Evolutionary conservation across 2,113 vertebrate genomes (phyloP).

Genomic region (Alethe castanea): DNA sequence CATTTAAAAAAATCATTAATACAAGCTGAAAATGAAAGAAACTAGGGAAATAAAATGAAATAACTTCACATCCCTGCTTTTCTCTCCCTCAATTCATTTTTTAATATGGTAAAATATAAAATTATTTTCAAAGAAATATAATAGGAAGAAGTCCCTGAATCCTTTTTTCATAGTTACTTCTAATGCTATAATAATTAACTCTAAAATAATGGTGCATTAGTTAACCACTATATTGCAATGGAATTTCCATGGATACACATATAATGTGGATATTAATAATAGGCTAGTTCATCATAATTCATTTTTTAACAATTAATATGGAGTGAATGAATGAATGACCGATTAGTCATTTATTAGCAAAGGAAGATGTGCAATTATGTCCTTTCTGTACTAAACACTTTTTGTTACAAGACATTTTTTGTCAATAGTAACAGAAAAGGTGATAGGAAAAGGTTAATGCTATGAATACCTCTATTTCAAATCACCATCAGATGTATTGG

Average conservation of each 20-base stretch:
- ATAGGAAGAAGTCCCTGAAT: background rate
- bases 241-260: conserved; percentile 47
- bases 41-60: background rate
- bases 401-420: background rate
- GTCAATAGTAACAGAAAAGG: background rate
- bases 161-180: background rate
- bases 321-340: conserved; percentile 30
- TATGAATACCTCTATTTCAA: background rate
- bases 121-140: background rate
- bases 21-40: background rate
- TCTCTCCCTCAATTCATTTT: background rate
- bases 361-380: conserved; percentile 3
- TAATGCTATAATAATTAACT: conserved; percentile 49
- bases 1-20: background rate
- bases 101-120: background rate
- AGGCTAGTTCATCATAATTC: conserved; percentile 38
- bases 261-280: conserved; percentile 58
- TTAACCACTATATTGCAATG: conserved; percentile 45
- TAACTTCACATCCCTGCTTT: background rate
- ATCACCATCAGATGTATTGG: background rate
- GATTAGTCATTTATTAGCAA: conserved; percentile 29
- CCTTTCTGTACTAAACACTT: conserved; percentile 3
- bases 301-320: conserved; percentile 54
- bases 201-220: conserved; percentile 38
- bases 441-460: background rate